phyloP scores from a whole-genome alignment of 92 coral and sea anemone species.

The Desmophyllum pertusum region DNA sequence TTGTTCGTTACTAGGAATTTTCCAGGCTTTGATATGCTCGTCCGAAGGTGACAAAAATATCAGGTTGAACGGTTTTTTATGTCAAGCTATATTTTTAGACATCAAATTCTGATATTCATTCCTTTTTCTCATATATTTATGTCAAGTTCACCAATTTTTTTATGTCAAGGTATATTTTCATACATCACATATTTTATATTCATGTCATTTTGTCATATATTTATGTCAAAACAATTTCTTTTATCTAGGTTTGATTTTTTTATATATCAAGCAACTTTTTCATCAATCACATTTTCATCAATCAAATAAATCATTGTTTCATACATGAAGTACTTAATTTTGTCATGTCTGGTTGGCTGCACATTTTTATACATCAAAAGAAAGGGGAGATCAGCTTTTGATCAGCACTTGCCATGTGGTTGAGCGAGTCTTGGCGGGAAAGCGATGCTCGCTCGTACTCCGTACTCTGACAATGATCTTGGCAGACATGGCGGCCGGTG shows the following conservation, averaged over 20 bases:
- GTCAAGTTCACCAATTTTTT: neutral
- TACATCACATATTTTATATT: no score
- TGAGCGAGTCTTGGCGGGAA: conserved; percentile 24
- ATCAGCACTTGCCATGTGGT: neutral
- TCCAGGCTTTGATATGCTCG: no score
- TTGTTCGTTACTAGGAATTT: no score
- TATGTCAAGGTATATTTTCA: no score
- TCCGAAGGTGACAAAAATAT: conserved; percentile 21
- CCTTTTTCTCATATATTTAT: conserved; percentile 12
- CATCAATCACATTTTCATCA: no score
- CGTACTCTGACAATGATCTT: no score
- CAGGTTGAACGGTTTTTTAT: conserved; percentile 9
- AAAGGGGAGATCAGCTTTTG: no score
- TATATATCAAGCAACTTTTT: conserved; percentile 6
- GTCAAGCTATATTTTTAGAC: conserved; percentile 18
- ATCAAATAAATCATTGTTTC: no score
- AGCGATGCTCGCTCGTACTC: no score
- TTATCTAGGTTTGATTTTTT: neutral
- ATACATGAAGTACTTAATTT: no score
- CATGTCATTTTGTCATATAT: no score
- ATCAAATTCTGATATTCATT: no score
- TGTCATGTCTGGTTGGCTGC: conserved; percentile 12
- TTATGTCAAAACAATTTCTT: conserved; percentile 17
- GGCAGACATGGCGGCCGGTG: conserved; percentile 13
- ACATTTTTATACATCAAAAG: conserved; percentile 31